Conservation (phyloP, 2,113 vertebrate species). For the Aphyosemion australe region DNA sequence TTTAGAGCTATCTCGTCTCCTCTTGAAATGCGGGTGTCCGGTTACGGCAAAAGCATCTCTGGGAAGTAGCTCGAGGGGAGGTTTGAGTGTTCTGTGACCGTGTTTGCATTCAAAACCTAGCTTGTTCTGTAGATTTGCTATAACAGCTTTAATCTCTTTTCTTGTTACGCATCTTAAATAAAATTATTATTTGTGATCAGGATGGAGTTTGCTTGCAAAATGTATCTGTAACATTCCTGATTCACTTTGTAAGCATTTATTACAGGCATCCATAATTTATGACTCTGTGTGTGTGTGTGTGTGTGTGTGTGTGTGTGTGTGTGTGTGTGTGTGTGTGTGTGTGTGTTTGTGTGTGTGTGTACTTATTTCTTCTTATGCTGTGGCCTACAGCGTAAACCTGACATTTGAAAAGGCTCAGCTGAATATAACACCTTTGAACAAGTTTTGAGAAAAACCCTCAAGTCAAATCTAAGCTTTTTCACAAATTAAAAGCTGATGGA, state of each 20-base stretch:
- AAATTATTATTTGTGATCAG: background rate
- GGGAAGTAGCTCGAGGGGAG: too few species aligned
- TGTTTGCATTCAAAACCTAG: background rate
- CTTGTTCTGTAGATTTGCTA: too few species aligned
- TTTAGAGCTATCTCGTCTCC: too few species aligned
- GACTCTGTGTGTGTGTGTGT: background rate
- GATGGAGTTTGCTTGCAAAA: background rate
- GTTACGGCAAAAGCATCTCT: too few species aligned
- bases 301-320: too few species aligned
- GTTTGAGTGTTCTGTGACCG: too few species aligned
- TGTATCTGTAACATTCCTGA: background rate
- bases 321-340: too few species aligned
- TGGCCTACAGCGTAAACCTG: slow-evolving; percentile 51
- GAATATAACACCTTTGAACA: slow-evolving; percentile 33
- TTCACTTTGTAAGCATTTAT: slow-evolving; percentile 6
- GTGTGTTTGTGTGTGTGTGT: background rate
- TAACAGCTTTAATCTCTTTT: background rate
- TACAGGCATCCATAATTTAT: slow-evolving; percentile 16
- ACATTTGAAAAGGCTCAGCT: slow-evolving; percentile 66
- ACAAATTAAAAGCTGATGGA: slow-evolving; percentile 16
- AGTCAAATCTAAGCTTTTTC: slow-evolving; percentile 45
- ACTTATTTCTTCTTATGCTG: slow-evolving; percentile 24
- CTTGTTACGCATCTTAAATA: background rate
- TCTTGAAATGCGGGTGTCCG: too few species aligned
- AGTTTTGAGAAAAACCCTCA: slow-evolving; percentile 36